Percentiles rank a stretch among this genome's conserved stretches.
Conservation (phyloP, 2,113 vertebrate species). For the Tragelaphus strepsiceros region DNA sequence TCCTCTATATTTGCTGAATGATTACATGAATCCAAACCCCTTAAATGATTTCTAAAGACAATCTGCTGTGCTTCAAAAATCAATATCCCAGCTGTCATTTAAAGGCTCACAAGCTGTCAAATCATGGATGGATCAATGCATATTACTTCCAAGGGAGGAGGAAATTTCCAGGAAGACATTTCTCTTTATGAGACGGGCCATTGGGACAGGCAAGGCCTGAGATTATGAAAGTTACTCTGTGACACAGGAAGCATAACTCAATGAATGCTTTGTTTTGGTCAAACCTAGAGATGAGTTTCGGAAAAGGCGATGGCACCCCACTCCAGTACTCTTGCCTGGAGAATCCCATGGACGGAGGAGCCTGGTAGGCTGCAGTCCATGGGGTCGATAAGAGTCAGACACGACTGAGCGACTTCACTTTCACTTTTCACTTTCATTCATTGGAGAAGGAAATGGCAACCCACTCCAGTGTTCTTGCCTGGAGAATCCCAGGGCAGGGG, state of each 20-base stretch:
- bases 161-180: neutral
- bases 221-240: neutral
- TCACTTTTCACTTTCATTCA: too few relatives aligned
- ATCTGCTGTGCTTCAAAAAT: conserved; percentile 43
- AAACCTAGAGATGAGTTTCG: neutral
- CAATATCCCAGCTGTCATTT: conserved; percentile 44
- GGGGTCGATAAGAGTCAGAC: too few relatives aligned
- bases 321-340: too few relatives aligned
- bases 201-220: neutral
- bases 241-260: neutral
- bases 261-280: neutral
- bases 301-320: too few relatives aligned
- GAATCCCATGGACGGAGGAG: too few relatives aligned
- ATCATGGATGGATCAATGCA: conserved; percentile 45
- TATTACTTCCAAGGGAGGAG: neutral
- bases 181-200: neutral
- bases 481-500: too few relatives aligned
- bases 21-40: neutral
- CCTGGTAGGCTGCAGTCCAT: too few relatives aligned
- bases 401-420: too few relatives aligned
- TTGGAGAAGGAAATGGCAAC: too few relatives aligned
- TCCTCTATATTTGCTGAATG: neutral
- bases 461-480: too few relatives aligned
- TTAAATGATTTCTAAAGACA: conserved; percentile 49
- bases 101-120: conserved; percentile 46